Base-by-base conservation (phyloP, 2,113 vertebrate genomes). In the Ifrita kowaldi region DNA sequence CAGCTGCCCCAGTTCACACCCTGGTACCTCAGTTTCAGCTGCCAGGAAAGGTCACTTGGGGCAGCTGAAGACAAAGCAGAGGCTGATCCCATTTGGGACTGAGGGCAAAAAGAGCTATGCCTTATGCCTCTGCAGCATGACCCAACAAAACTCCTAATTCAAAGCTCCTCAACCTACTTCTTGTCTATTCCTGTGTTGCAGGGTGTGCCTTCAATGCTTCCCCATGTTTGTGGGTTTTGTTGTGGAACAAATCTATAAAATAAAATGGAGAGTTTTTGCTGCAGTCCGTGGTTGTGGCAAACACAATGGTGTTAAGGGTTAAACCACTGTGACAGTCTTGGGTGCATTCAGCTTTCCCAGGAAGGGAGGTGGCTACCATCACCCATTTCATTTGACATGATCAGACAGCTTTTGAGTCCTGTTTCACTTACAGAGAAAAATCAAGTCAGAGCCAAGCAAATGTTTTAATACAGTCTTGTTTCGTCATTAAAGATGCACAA, bases 301-400 rank as follows among this genome's bases (percentile, higher is more conserved):
- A 69, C 13, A 49, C 30, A 11, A 4, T 7, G 28, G 18, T n/a
- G 13, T 27, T 41, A 68, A 28, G 24, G 16, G 39, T 50, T 88
- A 68, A 85, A 49, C 13, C 15, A 4, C 27, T 16, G 7, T 53
- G 37, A 22, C 30, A 19, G 22, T 11, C 8, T 19, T 65, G 37
- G 46, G 39, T 47, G 33, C 4, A 1, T 28, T 55, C 30, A 59
- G 23, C 62, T 81, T 78, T 49, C 44, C 74, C 42, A 24, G 15
- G 76, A 73, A 85, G 50, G 30, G 27, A 81, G 16, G 18, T 37
- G 37, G 32, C 35, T 53, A 5, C 59, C 5, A 0, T 46, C 59
- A 49, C 28, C 35, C 19, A 17, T 91, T 80, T 80, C 26, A 10
- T 2, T 0, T 68, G 35, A 24, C 0, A 0, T 44, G 20, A 56